Conservation (phyloP, 2,888 invertebrate species). For the Digitonthophagus gazella region DNA sequence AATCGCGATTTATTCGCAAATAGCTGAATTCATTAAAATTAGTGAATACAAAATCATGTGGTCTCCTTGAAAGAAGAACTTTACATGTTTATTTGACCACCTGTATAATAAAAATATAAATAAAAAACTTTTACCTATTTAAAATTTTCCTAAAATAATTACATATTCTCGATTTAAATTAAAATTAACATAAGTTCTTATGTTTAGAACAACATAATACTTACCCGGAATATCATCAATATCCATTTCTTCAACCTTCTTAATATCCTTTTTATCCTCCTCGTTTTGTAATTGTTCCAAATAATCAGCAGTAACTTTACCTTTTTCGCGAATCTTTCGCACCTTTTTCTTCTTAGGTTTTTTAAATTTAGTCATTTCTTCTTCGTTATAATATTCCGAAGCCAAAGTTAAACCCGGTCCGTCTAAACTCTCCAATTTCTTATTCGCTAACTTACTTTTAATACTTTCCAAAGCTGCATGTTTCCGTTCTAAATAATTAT, state of each 20-base stretch:
- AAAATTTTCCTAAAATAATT: too few relatives aligned
- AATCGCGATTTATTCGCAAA: too few relatives aligned
- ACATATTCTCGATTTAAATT: too few relatives aligned
- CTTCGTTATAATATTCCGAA: slow-evolving; percentile 82
- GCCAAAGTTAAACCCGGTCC: slow-evolving; percentile 70
- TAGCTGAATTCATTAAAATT: too few relatives aligned
- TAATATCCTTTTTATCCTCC: slow-evolving; percentile 39
- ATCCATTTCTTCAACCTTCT: slow-evolving; percentile 54
- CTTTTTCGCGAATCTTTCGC: slow-evolving; percentile 65
- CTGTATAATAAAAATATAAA: too few relatives aligned
- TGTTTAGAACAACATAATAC: too few relatives aligned
- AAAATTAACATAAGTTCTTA: too few relatives aligned
- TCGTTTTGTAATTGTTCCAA: slow-evolving; percentile 46
- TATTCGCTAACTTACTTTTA: slow-evolving; percentile 62
- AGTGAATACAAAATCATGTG: too few relatives aligned
- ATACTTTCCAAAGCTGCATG: slow-evolving; percentile 52
- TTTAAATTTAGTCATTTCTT: slow-evolving; percentile 86
- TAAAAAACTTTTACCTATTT: too few relatives aligned
- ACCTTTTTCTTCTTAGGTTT: slow-evolving; percentile 80
- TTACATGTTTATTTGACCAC: too few relatives aligned
- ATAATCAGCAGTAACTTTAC: slow-evolving; percentile 68
- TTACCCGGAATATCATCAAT: slow-evolving; percentile 66
- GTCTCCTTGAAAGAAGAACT: too few relatives aligned
- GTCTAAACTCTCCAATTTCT: slow-evolving; percentile 72
- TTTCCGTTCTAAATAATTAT: slow-evolving; percentile 57